These are phyloP conservation scores for Falco biarmicus DNA, from an alignment of 2,797 vertebrate genomes.

Conservation along the genomic window DNA sequence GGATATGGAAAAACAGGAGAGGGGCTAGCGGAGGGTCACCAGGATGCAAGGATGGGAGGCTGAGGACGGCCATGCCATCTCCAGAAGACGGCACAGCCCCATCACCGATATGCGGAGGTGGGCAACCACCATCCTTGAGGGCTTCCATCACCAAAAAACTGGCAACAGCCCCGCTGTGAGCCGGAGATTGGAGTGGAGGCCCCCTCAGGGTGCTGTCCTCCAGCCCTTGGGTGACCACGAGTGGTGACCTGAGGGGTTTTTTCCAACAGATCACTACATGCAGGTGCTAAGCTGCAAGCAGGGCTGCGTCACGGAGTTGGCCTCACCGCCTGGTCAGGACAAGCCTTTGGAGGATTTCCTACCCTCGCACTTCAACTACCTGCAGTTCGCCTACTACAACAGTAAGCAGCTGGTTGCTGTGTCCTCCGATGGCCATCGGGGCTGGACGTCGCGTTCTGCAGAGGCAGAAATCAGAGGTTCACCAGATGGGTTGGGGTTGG, in stretches of 20 bases:
- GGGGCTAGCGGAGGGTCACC: background rate
- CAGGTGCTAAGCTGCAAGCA: slow-evolving; percentile 94
- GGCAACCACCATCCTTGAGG: background rate
- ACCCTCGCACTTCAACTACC: slow-evolving; percentile 92
- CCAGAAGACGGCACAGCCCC: background rate
- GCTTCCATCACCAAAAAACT: background rate
- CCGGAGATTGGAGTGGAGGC: background rate
- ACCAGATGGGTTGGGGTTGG: background rate
- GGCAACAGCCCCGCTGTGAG: background rate
- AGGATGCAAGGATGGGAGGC: background rate
- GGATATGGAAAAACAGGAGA: background rate
- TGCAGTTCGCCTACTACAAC: slow-evolving; percentile 98
- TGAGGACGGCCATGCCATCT: background rate
- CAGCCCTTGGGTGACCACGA: background rate
- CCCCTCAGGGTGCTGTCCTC: background rate
- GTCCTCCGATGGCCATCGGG: background rate
- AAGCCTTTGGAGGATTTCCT: slow-evolving; percentile 92
- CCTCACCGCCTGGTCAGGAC: slow-evolving; percentile 80
- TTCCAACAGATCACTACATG: slow-evolving; percentile 89
- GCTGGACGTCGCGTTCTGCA: background rate
- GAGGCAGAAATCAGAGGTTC: background rate
- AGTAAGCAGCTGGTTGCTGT: slow-evolving; percentile 78
- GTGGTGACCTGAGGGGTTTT: background rate
- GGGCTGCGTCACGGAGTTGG: slow-evolving; percentile 87
- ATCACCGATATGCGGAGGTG: background rate